phyloP scores from a whole-genome alignment of 2,888 invertebrate genomes.

The Campaea margaritaria region DNA sequence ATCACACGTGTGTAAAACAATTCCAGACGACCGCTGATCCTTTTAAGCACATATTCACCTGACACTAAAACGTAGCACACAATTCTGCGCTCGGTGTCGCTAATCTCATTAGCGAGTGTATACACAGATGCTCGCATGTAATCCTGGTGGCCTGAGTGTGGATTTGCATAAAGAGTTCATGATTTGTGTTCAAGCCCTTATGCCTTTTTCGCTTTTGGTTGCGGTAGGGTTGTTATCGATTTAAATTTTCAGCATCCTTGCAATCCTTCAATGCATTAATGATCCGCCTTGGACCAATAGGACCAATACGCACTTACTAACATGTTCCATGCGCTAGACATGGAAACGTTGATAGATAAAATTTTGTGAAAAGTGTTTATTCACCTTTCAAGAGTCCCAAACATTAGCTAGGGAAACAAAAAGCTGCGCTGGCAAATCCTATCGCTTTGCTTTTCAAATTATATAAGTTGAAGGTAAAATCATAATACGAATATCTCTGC shows the following conservation, averaged over 20 bases:
- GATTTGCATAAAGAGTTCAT: constrained; percentile 59
- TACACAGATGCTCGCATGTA: constrained; percentile 71
- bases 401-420: no score
- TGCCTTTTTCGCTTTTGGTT: constrained; percentile 39
- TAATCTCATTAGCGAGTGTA: constrained; percentile 74
- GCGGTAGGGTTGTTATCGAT: constrained; percentile 25
- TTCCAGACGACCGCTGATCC: constrained; percentile 37
- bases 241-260: constrained; percentile 1
- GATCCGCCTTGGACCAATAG: no score
- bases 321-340: no score
- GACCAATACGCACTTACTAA: no score
- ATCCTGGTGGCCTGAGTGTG: constrained; percentile 61
- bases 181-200: constrained; percentile 44
- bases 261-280: not conserved
- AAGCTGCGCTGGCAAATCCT: no score
- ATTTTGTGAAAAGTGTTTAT: no score
- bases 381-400: no score
- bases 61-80: constrained; percentile 49
- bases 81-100: constrained; percentile 59
- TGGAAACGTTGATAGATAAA: no score
- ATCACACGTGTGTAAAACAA: constrained; percentile 40
- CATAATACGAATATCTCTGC: no score
- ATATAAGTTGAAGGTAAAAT: no score
- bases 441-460: no score
- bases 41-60: constrained; percentile 45